Evolutionary conservation across 2,888 invertebrate species (phyloP), one percentile per base, ranked within the genome.

Genomic region (Caenorhabditis plicata): DNA sequence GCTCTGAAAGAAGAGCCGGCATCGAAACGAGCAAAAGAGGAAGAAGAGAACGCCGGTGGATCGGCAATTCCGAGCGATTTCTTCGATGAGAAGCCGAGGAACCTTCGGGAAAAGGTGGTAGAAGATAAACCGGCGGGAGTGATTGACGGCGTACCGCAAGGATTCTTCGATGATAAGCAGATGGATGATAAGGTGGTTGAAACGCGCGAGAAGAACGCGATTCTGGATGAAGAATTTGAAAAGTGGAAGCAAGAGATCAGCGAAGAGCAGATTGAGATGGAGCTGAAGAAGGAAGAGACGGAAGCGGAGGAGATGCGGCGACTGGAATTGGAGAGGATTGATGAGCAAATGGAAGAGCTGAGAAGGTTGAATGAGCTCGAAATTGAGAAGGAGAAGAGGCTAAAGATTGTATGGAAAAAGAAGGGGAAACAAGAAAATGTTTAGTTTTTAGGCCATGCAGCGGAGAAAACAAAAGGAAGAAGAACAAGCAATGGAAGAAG

Each of bases 131-230:
- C 17, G 3, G 9, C 25, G 8, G 49, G 60, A n/a, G 49, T 64
- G 17, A 68, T 72, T 31, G 70, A 70, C 39, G 64, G 65, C 15
- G 57, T 73, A 17, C 73, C 73, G 11, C 54, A 58, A 5, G 71
- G 71, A 25, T 73, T 73, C 49, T 73, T 73, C 56, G 73, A 73
- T 31, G 71, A 73, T 36, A 71, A 69, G 48, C 52, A 60, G 25
- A 46, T 62, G 44, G 70, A 72, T 36, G 53, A 47, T n/a, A 60
- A 64, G 42, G 50, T 60, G 2, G n/a, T 19, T 29, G 64, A 61
- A 26, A 52, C 60, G 22, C 45, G 44, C 4, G 56, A 53, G 26
- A 53, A 48, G 33, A 61, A 56, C 17, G 58, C 50, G 11, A 42
- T 50, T 26, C 36, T 60, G 1, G 60, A 60, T 20, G 47, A 40